Percentiles rank a stretch among this genome's conserved stretches.
Evolutionary conservation across 2,888 invertebrate genomes (phyloP).

Genomic region (Steinernema carpocapsae): DNA sequence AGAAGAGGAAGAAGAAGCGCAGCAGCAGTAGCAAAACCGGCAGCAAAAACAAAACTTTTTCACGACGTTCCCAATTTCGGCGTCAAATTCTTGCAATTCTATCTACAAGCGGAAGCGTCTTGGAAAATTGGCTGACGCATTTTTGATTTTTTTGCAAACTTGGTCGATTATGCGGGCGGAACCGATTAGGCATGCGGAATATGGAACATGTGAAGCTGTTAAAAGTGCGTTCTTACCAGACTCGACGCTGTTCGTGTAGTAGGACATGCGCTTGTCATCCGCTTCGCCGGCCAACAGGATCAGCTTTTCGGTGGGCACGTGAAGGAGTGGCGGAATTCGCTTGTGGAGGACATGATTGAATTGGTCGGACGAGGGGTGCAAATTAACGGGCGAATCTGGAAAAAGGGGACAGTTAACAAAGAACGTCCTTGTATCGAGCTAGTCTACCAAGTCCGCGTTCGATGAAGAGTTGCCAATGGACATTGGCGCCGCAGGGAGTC

Average conservation of each 20-base stretch:
- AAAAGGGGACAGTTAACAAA: constrained; percentile 17
- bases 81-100: background rate
- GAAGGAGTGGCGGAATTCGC: constrained; percentile 43
- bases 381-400: constrained; percentile 38
- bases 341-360: constrained; percentile 46
- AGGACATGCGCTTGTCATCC: constrained; percentile 57
- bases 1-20: background rate
- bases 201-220: background rate
- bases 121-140: background rate
- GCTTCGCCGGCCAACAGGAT: constrained; percentile 56
- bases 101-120: background rate
- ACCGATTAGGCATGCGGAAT: too few relatives aligned
- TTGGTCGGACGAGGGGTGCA: constrained; percentile 37
- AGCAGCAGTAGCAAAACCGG: background rate
- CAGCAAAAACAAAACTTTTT: constrained; percentile 28
- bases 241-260: constrained; percentile 47
- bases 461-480: constrained; percentile 58
- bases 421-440: constrained; percentile 39
- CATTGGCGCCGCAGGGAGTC: constrained; percentile 56
- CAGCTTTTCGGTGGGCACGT: constrained; percentile 38
- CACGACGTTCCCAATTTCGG: background rate
- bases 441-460: constrained; percentile 48
- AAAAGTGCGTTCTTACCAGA: constrained; percentile 35
- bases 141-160: constrained; percentile 3
- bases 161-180: background rate